These are phyloP conservation scores for Orchesellides sinensis DNA, from an alignment of 2,888 invertebrate genomes.

Conservation along the genomic window DNA sequence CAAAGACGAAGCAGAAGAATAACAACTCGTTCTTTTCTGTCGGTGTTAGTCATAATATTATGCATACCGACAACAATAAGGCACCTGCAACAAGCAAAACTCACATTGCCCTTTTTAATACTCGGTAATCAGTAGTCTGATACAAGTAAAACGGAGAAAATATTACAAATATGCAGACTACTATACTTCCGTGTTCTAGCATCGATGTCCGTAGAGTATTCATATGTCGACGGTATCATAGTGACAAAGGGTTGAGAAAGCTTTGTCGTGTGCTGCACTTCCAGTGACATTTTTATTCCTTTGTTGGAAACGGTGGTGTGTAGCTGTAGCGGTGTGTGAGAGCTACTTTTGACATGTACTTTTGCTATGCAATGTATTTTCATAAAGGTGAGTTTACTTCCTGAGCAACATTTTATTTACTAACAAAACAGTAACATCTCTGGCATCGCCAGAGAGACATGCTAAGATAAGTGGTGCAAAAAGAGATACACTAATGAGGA, in stretches of 20 bases:
- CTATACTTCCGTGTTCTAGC: conserved; percentile 48
- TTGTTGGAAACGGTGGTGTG: conserved; percentile 13
- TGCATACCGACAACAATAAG: not conserved
- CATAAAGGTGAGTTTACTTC: no score
- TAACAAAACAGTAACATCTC: conserved; percentile 11
- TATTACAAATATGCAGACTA: conserved; percentile 61
- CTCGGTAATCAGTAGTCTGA: no score
- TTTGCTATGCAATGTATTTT: no score
- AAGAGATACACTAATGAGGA: conserved; percentile 13
- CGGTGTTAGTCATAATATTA: not conserved
- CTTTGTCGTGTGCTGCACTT: conserved; percentile 52
- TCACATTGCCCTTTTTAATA: not conserved
- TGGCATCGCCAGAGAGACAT: conserved; percentile 26
- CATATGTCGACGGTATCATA: conserved; percentile 36
- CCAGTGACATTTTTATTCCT: conserved; percentile 59
- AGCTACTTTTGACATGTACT: no score
- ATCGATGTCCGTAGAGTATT: not conserved
- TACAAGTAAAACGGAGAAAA: not conserved
- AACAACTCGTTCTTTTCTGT: conserved; percentile 41
- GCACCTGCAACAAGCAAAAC: not conserved
- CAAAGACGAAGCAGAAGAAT: conserved; percentile 30
- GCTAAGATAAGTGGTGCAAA: not conserved
- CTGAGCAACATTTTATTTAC: no score
- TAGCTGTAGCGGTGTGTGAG: no score
- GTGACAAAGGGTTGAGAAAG: conserved; percentile 54